A percentile compares a stretch with the other conserved stretches of the same genome.
Evolutionary conservation across 2,113 vertebrate genomes (phyloP).

Genomic region (Chionomys nivalis): DNA sequence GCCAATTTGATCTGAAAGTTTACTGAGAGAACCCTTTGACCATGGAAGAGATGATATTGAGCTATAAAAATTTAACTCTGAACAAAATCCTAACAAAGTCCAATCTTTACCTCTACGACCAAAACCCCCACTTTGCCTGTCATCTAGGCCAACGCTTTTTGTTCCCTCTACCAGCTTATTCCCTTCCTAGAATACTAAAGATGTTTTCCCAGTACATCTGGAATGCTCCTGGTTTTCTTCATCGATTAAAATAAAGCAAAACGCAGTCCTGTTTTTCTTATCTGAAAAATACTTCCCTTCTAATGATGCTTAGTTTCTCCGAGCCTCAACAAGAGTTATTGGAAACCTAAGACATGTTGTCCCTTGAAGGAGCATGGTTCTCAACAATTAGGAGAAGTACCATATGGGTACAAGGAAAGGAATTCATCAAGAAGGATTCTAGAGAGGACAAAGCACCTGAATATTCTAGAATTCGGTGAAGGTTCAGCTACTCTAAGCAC

Average conservation of each 20-base stretch:
- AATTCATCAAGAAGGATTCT: not conserved
- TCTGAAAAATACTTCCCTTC: not conserved
- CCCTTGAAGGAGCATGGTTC: not conserved
- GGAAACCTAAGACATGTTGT: not conserved
- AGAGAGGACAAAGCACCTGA: not conserved
- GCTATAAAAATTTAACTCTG: not conserved
- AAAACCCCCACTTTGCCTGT: not conserved
- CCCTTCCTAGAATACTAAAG: not conserved
- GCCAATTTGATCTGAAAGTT: not conserved
- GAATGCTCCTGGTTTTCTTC: not conserved
- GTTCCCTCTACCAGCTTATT: not conserved
- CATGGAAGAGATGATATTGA: not conserved
- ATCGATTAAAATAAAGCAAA: not conserved
- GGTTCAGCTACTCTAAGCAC: not conserved
- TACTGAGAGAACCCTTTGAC: constrained; percentile 9
- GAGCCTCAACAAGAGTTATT: not conserved
- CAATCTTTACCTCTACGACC: not conserved
- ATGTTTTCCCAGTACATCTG: not conserved
- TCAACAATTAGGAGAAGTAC: not conserved
- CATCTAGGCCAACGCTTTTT: not conserved
- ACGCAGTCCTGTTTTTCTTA: not conserved
- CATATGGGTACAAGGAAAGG: not conserved
- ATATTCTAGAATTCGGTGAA: not conserved
- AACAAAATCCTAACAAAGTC: not conserved
- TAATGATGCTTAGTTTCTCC: not conserved